A percentile compares a stretch with the other conserved stretches of the same genome.
Conservation (phyloP, 2,888 invertebrate species). For the Ichneumon xanthorius region DNA sequence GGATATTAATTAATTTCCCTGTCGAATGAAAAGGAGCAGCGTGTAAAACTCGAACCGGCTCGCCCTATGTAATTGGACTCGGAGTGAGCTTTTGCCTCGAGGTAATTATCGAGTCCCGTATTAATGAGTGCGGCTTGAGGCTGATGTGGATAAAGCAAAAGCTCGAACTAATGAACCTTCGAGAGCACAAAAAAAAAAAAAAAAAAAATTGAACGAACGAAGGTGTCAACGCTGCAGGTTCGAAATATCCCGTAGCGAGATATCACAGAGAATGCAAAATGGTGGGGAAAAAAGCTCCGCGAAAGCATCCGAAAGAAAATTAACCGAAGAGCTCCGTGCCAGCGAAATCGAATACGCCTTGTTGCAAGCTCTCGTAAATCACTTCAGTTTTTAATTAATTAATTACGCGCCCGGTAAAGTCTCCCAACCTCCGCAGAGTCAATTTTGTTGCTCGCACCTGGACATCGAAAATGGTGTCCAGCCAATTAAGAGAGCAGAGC, state of each 20-base stretch:
- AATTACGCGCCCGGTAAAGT: too few species aligned
- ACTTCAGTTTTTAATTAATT: background rate
- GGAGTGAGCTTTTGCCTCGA: background rate
- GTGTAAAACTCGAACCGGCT: constrained; percentile 1
- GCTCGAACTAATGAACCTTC: constrained; percentile 1
- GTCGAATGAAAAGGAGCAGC: background rate
- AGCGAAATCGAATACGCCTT: background rate
- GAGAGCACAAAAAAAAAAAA: background rate
- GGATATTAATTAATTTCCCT: background rate
- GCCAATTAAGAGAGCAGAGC: too few species aligned
- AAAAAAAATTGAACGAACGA: background rate
- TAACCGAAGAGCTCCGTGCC: too few species aligned
- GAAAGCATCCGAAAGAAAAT: too few species aligned
- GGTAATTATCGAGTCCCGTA: constrained; percentile 2
- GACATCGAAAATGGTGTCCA: too few species aligned
- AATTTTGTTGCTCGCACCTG: too few species aligned
- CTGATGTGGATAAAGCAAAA: background rate
- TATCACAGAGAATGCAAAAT: too few species aligned
- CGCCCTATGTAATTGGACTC: constrained; percentile 7
- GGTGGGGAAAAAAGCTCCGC: too few species aligned
- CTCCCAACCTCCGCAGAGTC: too few species aligned
- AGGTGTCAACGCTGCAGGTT: background rate
- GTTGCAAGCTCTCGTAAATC: background rate
- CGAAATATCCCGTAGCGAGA: too few species aligned
- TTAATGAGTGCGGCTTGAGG: constrained; percentile 15